Base-by-base conservation (phyloP, 2,888 invertebrate genomes). In the Axea sp. region DNA sequence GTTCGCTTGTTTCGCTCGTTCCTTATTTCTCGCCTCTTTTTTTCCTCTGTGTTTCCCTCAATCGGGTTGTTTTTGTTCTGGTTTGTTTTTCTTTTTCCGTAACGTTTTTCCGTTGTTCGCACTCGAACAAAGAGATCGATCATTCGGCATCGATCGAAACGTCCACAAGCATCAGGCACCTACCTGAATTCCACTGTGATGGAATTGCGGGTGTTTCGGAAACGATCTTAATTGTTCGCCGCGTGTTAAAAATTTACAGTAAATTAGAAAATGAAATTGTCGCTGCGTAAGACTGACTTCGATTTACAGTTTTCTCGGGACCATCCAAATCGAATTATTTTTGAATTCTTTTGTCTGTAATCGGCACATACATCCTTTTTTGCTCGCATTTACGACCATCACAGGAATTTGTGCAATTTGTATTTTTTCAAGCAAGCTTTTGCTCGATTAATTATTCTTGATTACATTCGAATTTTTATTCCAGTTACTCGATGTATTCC, bases 1-100 rank as follows among this genome's bases (percentile, higher is more conserved):
- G 55, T 65, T 65, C 37, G 26, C 33, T 64, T 33, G 14, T 53
- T 41, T 62, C 49, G 37, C 11, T 24, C 45, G 24, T 24, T 24
- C 5, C 19, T 12, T 12, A 5, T 12, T 5, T 14, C 33, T 7
- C 49, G 9, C 3, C 26, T 11, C 19, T 37, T 12, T 14, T 15
- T 19, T 17, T 6, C 35, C n/a, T 45, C 35, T 22, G 1, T 45
- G 26, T 33, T 7, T 11, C 35, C 11, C n/a, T 11, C 51, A 26
- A 12, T 24, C 45, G 9, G 28, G 6, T 62, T 37, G n/a, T n/a
- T n/a, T n/a, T n/a, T n/a, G n/a, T n/a, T n/a, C n/a, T n/a, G n/a
- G n/a, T 39, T 22, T n/a, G 12, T 3, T n/a, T 17, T 9, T 17
- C 31, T 7, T n/a, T 28, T 33, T n/a, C n/a, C n/a, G n/a, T n/a